These are phyloP conservation scores for Sebastes oblongus DNA, from an alignment of 2,797 vertebrate genomes.

Conservation along the genomic window DNA sequence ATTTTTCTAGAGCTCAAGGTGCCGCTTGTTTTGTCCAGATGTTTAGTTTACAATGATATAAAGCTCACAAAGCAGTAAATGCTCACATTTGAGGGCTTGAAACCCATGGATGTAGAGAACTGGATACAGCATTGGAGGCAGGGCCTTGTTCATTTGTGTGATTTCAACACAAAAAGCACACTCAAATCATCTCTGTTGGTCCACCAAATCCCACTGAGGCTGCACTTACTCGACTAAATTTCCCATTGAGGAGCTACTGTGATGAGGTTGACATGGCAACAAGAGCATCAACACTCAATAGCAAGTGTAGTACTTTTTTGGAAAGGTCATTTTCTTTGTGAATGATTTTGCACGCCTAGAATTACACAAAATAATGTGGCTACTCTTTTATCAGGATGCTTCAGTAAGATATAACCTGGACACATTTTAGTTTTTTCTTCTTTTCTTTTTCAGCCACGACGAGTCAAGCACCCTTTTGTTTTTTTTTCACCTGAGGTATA, in stretches of 20 bases:
- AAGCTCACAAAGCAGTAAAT: neutral
- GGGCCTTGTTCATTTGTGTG: neutral
- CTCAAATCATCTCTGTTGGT: neutral
- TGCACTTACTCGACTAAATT: neutral
- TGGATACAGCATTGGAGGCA: too few relatives aligned
- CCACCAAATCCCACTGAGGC: slow-evolving; percentile 7
- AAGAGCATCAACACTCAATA: slow-evolving; percentile 29
- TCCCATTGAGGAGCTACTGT: slow-evolving; percentile 23
- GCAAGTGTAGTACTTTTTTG: neutral
- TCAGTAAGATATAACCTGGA: slow-evolving; percentile 49
- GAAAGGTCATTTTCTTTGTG: slow-evolving; percentile 37
- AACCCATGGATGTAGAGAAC: neutral
- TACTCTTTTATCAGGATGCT: slow-evolving; percentile 31
- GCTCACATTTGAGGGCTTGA: neutral
- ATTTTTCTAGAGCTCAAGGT: neutral
- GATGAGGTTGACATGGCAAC: slow-evolving; percentile 53
- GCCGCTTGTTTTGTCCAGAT: neutral
- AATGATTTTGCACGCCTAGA: slow-evolving; percentile 27
- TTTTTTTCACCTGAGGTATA: slow-evolving; percentile 40
- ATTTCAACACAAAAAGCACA: neutral
- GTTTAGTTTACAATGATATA: neutral
- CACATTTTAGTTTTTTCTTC: neutral
- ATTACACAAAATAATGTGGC: slow-evolving; percentile 7
- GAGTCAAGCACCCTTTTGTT: slow-evolving; percentile 24
- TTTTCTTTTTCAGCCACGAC: neutral